A percentile compares a stretch with the other conserved stretches of the same genome.
Evolutionary conservation across 2,113 vertebrate genomes (phyloP).

Genomic region (Tretioscincus oriximinensis): DNA sequence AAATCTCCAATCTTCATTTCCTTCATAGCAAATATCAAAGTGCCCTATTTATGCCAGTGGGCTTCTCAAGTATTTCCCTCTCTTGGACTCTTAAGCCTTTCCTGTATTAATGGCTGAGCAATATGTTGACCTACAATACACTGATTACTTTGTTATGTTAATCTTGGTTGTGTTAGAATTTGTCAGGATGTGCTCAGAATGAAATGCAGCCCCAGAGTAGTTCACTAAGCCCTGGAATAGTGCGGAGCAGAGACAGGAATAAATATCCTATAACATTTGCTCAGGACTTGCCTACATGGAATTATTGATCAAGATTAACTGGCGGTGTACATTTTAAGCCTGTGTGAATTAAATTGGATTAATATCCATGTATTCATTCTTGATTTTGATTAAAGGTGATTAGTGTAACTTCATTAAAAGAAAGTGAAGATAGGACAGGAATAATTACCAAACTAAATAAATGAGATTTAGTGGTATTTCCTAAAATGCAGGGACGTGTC

Average conservation of each 20-base stretch:
- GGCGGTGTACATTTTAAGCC: constrained; percentile 13
- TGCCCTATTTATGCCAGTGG: constrained; percentile 24
- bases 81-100: constrained; percentile 37
- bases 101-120: constrained; percentile 37
- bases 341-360: constrained; percentile 21
- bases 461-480: constrained; percentile 2
- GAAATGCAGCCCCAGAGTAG: not conserved
- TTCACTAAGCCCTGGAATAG: not conserved
- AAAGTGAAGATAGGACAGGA: constrained; percentile 7
- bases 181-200: not conserved
- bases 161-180: constrained; percentile 8
- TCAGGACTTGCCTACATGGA: constrained; percentile 18
- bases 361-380: not conserved
- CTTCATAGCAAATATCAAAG: constrained; percentile 45
- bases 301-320: constrained; percentile 30
- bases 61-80: constrained; percentile 29
- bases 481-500: not conserved
- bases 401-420: constrained; percentile 27
- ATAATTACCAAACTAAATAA: constrained; percentile 17
- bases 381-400: constrained; percentile 27
- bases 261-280: constrained; percentile 27
- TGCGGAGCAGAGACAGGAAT: not conserved
- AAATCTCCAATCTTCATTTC: constrained; percentile 34
- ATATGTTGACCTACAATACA: constrained; percentile 44
- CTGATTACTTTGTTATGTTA: constrained; percentile 51